Conservation (phyloP, 2,113 vertebrate species). For the Heloderma charlesbogerti region DNA sequence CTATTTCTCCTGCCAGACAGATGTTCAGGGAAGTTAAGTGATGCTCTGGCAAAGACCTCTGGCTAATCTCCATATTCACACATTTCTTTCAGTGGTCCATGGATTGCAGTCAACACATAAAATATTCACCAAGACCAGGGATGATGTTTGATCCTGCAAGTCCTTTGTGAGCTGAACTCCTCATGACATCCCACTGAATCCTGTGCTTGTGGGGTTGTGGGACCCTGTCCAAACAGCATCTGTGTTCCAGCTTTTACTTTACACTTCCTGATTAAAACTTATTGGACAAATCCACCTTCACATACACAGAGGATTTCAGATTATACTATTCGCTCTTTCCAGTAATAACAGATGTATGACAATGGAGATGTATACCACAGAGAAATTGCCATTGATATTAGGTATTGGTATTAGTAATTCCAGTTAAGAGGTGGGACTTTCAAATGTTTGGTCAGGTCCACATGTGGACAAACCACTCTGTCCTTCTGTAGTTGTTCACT, state of each 20-base stretch:
- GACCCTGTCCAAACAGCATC: background rate
- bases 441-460: background rate
- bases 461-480: background rate
- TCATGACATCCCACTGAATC: background rate
- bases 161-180: background rate
- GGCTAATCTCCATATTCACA: slow-evolving; percentile 19
- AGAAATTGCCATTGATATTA: too few species aligned
- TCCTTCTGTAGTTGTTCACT: background rate
- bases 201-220: rapidly evolving
- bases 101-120: slow-evolving; percentile 9
- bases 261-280: background rate
- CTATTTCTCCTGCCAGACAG: slow-evolving; percentile 1
- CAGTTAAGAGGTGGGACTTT: background rate
- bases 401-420: background rate
- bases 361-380: rapidly evolving
- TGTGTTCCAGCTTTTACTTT: background rate
- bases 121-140: background rate
- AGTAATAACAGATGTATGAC: background rate
- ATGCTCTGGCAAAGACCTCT: slow-evolving; percentile 5
- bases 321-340: background rate
- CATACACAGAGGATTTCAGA: background rate
- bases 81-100: slow-evolving; percentile 11
- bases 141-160: background rate
- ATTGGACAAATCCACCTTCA: background rate
- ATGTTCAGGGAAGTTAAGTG: slow-evolving; percentile 9